Base-by-base conservation (phyloP, 2,113 vertebrate genomes). In the Gambusia holbrooki region DNA sequence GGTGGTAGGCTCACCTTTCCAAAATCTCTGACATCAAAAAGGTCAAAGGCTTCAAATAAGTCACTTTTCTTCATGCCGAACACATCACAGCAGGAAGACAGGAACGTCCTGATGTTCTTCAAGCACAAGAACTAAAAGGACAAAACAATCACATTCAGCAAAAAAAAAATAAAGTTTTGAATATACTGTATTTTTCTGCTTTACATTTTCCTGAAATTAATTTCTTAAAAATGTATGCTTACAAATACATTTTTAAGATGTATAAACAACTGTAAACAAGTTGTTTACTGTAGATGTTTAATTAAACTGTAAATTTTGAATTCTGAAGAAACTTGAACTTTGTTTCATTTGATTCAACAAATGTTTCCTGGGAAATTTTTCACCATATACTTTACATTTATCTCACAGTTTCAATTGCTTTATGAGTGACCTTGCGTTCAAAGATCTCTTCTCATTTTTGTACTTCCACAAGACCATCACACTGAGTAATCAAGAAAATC, bases 61-160 rank as follows among this genome's bases (percentile, higher is more conserved):
- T 99, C 97, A 29, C 93, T 96, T 84, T 97, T 98, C 93, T 96
- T 98, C 95, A 98, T 96, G 37, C 93, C 95, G 88, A 99, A 98
- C 37, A 91, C 94, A 51, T 96, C 94, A 29, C 91, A 95, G 90
- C 97, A 98, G n/a, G 95, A 96, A 0, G 85, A 90, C 84, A 99
- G 94, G 82, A 99, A 99, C 0, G 96, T 98, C 74, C 97, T 93
- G 76, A 98, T 99, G 81, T 99, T 99, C 95, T 99, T 99, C 93
- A 98, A 89, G 84, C 97, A 99, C 77, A 99, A 95, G 91, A 98
- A 99, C 97, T 99, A 66, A 45, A 76, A 73, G 65, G 4, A 28
- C 10, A 3, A 74, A 27, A 68, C 42, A 40, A 42, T 45, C 13
- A 69, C 12, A 27, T n/a, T 25, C 14, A 32, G 11, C 6, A 58